These are phyloP conservation scores for Lutra lutra DNA, from an alignment of 2,797 vertebrate genomes.

Conservation along the genomic window DNA sequence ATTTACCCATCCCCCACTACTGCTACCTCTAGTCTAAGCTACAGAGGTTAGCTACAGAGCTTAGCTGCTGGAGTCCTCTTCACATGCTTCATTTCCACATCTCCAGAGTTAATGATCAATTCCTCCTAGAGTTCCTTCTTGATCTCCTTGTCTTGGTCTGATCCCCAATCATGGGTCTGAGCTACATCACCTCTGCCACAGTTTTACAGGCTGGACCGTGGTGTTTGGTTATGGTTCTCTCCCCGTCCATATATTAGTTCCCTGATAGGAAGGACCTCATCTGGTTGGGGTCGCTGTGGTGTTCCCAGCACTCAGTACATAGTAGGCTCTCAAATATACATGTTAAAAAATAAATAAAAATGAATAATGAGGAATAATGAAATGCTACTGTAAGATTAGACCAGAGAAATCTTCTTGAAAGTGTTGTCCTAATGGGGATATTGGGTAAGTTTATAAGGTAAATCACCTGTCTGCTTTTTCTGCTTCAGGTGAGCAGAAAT, in stretches of 20 bases:
- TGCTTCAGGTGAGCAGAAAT: conserved; percentile 16
- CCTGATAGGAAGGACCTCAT: background rate
- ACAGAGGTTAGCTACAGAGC: no score
- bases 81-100: background rate
- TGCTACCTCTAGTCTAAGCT: background rate
- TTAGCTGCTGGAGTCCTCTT: background rate
- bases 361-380: background rate
- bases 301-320: background rate
- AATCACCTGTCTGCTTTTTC: background rate
- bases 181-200: background rate
- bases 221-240: background rate
- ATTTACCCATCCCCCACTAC: background rate
- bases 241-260: background rate
- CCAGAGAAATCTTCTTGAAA: background rate
- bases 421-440: background rate
- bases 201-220: background rate
- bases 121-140: background rate
- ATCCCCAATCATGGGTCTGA: background rate
- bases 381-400: background rate
- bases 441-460: background rate
- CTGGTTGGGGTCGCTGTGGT: background rate
- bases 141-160: background rate
- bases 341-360: background rate
- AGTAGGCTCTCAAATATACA: background rate
- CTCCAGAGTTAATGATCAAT: background rate